These are phyloP conservation scores for Tigriopus japonicus DNA, from an alignment of 1,140 invertebrate species.

Conservation along the genomic window DNA sequence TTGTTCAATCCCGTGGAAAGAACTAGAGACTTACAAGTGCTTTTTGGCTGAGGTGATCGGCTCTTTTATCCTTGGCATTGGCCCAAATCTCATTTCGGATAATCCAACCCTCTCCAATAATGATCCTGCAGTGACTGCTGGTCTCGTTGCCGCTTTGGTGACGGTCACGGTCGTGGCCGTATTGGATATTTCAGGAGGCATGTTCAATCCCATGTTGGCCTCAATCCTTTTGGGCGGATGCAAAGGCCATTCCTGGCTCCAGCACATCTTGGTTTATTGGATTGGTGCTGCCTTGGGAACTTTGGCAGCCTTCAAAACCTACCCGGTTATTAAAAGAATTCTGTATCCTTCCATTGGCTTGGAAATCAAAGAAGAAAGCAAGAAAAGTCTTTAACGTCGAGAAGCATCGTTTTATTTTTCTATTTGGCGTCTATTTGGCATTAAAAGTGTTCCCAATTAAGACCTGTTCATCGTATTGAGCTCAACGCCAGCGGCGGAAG, in stretches of 20 bases:
- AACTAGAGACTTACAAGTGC: background rate
- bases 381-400: too few species aligned
- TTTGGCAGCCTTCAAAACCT: conserved; percentile 30
- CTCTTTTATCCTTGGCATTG: background rate
- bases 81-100: background rate
- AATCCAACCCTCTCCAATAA: conserved; percentile 1
- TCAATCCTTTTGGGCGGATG: conserved; percentile 70
- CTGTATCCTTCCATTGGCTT: background rate
- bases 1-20: background rate
- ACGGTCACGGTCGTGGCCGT: conserved; percentile 40
- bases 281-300: conserved; percentile 53
- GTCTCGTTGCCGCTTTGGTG: background rate
- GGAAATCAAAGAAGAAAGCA: too few species aligned
- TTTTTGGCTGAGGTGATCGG: background rate
- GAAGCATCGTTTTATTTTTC: too few species aligned
- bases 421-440: too few species aligned
- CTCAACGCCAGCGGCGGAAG: too few species aligned
- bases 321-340: background rate
- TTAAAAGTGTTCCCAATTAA: too few species aligned
- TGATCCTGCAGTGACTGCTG: background rate
- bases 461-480: too few species aligned
- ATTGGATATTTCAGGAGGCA: conserved; percentile 72
- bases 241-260: conserved; percentile 49
- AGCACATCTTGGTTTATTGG: conserved; percentile 77
- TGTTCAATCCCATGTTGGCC: conserved; percentile 75